Conservation (phyloP, 2,888 invertebrate species). For the Adela reaumurella region DNA sequence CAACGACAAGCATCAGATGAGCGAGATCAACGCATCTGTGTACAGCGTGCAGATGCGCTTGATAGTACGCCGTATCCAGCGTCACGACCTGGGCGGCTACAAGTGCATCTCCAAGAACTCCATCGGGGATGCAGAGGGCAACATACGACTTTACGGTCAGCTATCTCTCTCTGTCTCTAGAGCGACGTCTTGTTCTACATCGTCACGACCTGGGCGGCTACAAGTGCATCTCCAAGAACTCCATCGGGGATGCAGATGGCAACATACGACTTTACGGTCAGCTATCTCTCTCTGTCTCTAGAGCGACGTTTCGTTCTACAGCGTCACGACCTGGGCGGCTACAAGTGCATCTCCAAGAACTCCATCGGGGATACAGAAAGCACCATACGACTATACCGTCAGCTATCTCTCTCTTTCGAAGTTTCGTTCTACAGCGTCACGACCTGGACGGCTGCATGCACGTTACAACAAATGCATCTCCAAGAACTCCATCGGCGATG, state of each 20-base stretch:
- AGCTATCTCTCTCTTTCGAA: conserved; percentile 32
- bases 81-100: conserved; percentile 79
- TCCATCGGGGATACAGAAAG: conserved; percentile 90
- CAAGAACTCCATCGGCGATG: conserved; percentile 88
- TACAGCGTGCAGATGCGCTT: conserved; percentile 84
- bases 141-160: conserved; percentile 85
- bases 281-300: conserved; percentile 25
- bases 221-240: conserved; percentile 90
- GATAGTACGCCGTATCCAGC: conserved; percentile 69
- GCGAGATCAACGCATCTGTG: conserved; percentile 74
- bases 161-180: conserved; percentile 14
- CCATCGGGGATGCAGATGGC: conserved; percentile 87
- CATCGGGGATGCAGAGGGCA: conserved; percentile 87
- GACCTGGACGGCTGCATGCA: conserved; percentile 86
- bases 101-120: conserved; percentile 92
- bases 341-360: conserved; percentile 90
- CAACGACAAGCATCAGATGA: conserved; percentile 81
- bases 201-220: conserved; percentile 79
- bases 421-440: no score
- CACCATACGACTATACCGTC: conserved; percentile 84
- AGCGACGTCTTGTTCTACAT: no score
- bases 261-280: conserved; percentile 85
- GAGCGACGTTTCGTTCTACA: no score
- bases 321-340: conserved; percentile 76
- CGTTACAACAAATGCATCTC: conserved; percentile 90